Conservation (phyloP, 2,113 vertebrate genomes). For the Haemorhous mexicanus region DNA sequence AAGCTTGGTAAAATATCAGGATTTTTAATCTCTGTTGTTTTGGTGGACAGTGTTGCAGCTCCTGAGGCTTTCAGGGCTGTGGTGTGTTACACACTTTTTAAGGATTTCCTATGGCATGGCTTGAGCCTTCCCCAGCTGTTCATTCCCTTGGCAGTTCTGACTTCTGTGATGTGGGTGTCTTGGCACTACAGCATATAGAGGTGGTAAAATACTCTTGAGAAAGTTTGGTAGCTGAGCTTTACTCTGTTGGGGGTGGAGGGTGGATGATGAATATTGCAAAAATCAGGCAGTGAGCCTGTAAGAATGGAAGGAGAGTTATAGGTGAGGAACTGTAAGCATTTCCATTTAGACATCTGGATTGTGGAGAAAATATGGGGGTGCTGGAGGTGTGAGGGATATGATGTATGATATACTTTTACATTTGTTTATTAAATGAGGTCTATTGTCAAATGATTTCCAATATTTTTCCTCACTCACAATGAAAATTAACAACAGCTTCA, state of each 20-base stretch:
- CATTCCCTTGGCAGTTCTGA: neutral
- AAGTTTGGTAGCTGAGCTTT: neutral
- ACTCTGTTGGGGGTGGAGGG: fast-evolving
- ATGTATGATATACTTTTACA: neutral
- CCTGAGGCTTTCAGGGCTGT: neutral
- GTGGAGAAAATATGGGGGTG: neutral
- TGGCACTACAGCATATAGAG: neutral
- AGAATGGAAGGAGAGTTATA: neutral
- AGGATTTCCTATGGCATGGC: neutral
- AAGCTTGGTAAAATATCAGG: neutral
- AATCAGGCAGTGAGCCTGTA: neutral
- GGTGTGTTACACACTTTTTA: fast-evolving
- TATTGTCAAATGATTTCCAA: neutral
- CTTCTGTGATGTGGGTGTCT: neutral
- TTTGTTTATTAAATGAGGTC: neutral
- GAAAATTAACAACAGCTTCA: neutral
- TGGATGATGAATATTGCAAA: neutral
- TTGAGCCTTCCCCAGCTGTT: neutral
- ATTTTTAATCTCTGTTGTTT: neutral
- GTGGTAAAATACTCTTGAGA: neutral
- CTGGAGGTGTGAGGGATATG: neutral
- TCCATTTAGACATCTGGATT: neutral
- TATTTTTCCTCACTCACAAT: neutral
- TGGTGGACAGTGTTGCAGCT: neutral
- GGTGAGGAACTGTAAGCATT: neutral